These are phyloP conservation scores for Sebastes kiyomatsui DNA, from an alignment of 2,797 vertebrate species.

Conservation along the genomic window DNA sequence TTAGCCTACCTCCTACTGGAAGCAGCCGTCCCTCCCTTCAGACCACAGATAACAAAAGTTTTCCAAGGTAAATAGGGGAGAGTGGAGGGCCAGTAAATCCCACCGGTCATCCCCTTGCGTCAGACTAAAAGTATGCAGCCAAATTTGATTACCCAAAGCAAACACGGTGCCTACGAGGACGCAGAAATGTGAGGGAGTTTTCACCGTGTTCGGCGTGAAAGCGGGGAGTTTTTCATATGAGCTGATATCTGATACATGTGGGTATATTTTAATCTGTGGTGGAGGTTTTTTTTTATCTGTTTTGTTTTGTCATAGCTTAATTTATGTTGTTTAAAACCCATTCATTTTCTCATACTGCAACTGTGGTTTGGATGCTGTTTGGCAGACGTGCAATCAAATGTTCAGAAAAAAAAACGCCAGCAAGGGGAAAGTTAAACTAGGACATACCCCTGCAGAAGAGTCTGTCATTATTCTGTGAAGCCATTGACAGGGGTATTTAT, in stretches of 20 bases:
- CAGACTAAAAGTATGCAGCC: conserved; percentile 72
- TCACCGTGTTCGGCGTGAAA: neutral
- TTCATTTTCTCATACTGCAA: conserved; percentile 65
- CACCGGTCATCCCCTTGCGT: conserved; percentile 69
- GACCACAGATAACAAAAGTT: conserved; percentile 69
- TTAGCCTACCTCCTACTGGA: conserved; percentile 82
- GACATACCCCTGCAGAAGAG: conserved; percentile 60
- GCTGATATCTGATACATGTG: conserved; percentile 67
- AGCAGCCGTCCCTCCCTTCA: conserved; percentile 55
- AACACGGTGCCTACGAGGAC: conserved; percentile 70
- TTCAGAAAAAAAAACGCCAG: conserved; percentile 23
- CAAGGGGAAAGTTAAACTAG: conserved; percentile 72
- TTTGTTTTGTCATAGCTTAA: conserved; percentile 66
- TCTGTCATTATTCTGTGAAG: conserved; percentile 75
- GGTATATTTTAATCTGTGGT: conserved; percentile 69
- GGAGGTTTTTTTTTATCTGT: conserved; percentile 35
- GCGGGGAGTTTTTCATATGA: conserved; percentile 17
- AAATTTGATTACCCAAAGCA: conserved; percentile 78
- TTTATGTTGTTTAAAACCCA: conserved; percentile 62
- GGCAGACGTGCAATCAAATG: conserved; percentile 66
- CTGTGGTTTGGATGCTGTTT: conserved; percentile 69
- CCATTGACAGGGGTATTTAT: conserved; percentile 76
- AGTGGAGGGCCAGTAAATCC: conserved; percentile 69
- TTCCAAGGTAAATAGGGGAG: conserved; percentile 74
- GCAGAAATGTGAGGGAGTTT: conserved; percentile 49